A percentile compares a stretch with the other conserved stretches of the same genome.
Conservation (phyloP, 2,113 vertebrate species). For the Oncorhynchus kisutch region DNA sequence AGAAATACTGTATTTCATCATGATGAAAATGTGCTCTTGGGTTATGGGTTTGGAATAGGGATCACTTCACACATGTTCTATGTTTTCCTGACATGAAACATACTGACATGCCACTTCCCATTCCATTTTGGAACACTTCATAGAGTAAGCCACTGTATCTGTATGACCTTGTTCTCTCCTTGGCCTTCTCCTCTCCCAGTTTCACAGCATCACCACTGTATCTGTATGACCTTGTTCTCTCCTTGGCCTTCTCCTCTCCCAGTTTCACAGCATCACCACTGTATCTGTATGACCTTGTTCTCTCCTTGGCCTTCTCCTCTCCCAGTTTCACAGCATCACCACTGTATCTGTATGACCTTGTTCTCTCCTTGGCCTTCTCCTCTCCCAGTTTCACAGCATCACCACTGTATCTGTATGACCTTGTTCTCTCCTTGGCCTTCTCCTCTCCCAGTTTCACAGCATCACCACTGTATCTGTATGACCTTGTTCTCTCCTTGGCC, state of each 20-base stretch:
- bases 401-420: constrained; percentile 50
- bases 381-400: constrained; percentile 55
- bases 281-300: constrained; percentile 55
- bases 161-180: constrained; percentile 66
- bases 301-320: constrained; percentile 62
- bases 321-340: constrained; percentile 50
- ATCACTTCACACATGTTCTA: constrained; percentile 37
- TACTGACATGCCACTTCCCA: constrained; percentile 46
- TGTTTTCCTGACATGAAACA: constrained; percentile 26
- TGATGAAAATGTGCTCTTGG: no score
- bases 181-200: constrained; percentile 51
- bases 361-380: constrained; percentile 61
- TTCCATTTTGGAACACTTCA: constrained; percentile 56
- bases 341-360: constrained; percentile 55
- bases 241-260: constrained; percentile 58
- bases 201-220: constrained; percentile 57
- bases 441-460: constrained; percentile 51
- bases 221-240: constrained; percentile 61
- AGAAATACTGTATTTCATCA: no score
- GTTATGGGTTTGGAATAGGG: constrained; percentile 30
- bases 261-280: constrained; percentile 51
- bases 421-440: constrained; percentile 65
- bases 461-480: no score
- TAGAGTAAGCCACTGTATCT: constrained; percentile 36
- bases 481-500: constrained; percentile 68